Base-by-base conservation (phyloP, 2,888 invertebrate genomes). In the Erebia epiphron region DNA sequence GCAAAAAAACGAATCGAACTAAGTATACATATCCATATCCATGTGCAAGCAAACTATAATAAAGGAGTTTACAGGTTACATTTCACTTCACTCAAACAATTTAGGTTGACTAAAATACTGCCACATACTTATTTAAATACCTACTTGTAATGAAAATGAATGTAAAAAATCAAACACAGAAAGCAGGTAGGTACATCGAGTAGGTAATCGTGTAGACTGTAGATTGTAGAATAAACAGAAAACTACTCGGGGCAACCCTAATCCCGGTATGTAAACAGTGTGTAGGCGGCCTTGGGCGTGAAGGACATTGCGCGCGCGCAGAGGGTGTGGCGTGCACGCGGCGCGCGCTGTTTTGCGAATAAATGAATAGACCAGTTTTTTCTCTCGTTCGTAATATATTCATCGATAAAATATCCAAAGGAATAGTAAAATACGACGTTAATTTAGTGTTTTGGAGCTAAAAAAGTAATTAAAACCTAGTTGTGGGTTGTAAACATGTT, bases 211-310 rank as follows among this genome's bases (percentile, higher is more conserved):
- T 1, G 21, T 21, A n/a, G n/a, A n/a, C n/a, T n/a, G n/a, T n/a
- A n/a, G n/a, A n/a, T n/a, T n/a, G n/a, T n/a, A 21, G 1, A 21
- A 21, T 21, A 26, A 26, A 26, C 4, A 26, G 3, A 52, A n/a
- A 81, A 81, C 67, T 26, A 50, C 13, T 41, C n/a, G 50, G 41
- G 57, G 21, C 63, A 73, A 49, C 68, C 61, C 67, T 64, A 61
- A 60, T 67, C 79, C 76, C 82, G 79, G 77, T 79, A 79, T 80
- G 80, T 61, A 46, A 61, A 43, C 60, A 61, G 77, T 80, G 86
- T 83, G 89, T 89, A 84, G 88, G 86, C 86, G 91, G 87, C 91
- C 92, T 91, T 90, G 91, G 88, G 81, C 72, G 79, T 80, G 88
- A 91, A 91, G 91, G 91, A 90, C 83, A 68, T 77, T 76, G 83